Percentiles rank a stretch among this genome's conserved stretches.
Evolutionary conservation across 2,888 invertebrate species (phyloP).

Genomic region (Tineola bisselliella): DNA sequence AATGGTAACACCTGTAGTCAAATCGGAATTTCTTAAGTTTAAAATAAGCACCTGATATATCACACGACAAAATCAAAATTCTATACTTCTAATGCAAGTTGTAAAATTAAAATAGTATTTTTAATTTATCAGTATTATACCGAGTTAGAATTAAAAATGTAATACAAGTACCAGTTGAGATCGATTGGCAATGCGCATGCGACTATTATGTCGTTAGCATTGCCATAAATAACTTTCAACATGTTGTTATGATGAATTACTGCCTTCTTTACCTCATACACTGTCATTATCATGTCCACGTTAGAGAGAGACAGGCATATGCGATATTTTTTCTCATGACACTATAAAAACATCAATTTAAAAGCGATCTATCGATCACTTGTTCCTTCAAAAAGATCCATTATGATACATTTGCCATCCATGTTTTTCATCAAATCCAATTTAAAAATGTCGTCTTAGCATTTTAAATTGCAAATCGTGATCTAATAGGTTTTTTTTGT

Average conservation of each 20-base stretch:
- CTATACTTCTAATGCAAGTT: neutral
- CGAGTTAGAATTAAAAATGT: neutral
- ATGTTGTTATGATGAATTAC: slow-evolving; percentile 8
- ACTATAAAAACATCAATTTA: neutral
- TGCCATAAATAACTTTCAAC: slow-evolving; percentile 10
- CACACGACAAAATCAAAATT: neutral
- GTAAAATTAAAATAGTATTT: neutral
- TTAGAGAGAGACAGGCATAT: neutral
- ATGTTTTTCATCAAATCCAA: neutral
- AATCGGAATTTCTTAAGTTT: too few relatives aligned
- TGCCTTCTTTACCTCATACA: neutral
- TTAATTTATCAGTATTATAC: neutral
- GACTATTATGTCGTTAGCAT: slow-evolving; percentile 11
- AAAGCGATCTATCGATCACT: neutral
- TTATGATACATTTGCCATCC: neutral
- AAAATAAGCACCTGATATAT: too few relatives aligned
- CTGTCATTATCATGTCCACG: slow-evolving; percentile 5
- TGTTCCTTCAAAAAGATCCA: neutral
- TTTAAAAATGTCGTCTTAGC: neutral
- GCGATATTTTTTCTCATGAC: neutral
- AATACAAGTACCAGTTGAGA: neutral
- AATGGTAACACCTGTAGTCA: too few relatives aligned
- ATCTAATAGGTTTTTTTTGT: too few relatives aligned
- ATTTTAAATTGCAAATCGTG: neutral
- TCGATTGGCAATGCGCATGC: neutral